Evolutionary conservation across 2,113 vertebrate species (phyloP), one percentile per base, ranked within the genome.

Genomic region (Diphyllodes magnificus): DNA sequence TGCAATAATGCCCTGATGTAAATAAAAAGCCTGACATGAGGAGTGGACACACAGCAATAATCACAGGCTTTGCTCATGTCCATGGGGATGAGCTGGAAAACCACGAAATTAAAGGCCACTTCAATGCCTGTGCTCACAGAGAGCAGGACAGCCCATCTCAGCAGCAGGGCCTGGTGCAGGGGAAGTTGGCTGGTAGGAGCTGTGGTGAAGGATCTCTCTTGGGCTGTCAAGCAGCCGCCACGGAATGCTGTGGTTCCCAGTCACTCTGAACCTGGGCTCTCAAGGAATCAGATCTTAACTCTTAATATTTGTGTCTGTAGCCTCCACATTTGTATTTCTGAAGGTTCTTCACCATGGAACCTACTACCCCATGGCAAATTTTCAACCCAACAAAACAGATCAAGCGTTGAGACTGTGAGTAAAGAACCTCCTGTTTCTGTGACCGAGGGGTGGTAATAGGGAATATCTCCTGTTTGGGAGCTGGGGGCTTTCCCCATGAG

Each of bases 381-480:
- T 72, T 47, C 49, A 60, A 35, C 23, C 30, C 65, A 85, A 7
- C n/a, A 71, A 17, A 70, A 37, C 50, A 35, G 59, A 17, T 59
- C 23, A 45, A 35, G 51, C 2, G 0, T 31, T 15, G 27, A 54
- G 73, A 50, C 31, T 57, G 3, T 10, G 23, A 89, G 77, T 49
- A 31, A 84, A 71, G 39, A 51, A 33, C 24, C 11, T 20, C 2
- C 1, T 22, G 24, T 42, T 83, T 30, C 59, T 73, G 45, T 22
- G 59, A 42, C 24, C 0, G 0, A 31, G 13, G 39, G 5, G 10
- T 14, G 2, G 10, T 19, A 11, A 28, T 16, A 11, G 1, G 17
- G 14, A 20, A 13, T 39, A 16, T 8, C 40, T 65, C 45, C 17
- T 42, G 16, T 40, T 47, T 6, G 10, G 61, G 59, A 54, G 13